These are phyloP conservation scores for Athripsodes cinereus DNA, from an alignment of 2,888 invertebrate genomes.

Conservation along the genomic window DNA sequence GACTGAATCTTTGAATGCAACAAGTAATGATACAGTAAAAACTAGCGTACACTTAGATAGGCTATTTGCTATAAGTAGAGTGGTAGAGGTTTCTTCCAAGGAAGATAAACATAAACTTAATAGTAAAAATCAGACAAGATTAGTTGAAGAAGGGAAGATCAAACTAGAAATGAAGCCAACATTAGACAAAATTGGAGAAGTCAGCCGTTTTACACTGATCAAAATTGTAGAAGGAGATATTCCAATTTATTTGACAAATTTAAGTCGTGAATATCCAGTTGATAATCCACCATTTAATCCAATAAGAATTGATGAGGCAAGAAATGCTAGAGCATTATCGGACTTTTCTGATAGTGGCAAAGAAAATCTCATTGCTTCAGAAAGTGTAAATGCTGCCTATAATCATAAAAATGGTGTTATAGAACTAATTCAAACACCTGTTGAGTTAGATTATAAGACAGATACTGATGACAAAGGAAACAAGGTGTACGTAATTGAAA, in stretches of 20 bases:
- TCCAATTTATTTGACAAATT: conserved; percentile 46
- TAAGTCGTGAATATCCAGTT: conserved; percentile 46
- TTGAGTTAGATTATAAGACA: conserved; percentile 9
- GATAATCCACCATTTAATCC: conserved; percentile 46
- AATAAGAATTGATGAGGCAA: conserved; percentile 47
- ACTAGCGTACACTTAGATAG: conserved; percentile 46
- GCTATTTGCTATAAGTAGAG: conserved; percentile 62
- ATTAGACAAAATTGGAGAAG: conserved; percentile 62
- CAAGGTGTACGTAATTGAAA: conserved; percentile 14
- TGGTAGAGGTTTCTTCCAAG: conserved; percentile 62
- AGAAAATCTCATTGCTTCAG: conserved; percentile 47
- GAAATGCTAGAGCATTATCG: conserved; percentile 44
- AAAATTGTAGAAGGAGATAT: conserved; percentile 60
- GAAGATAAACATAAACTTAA: conserved; percentile 54
- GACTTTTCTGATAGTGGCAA: conserved; percentile 40
- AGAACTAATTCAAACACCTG: conserved; percentile 17
- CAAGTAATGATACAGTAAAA: conserved; percentile 36
- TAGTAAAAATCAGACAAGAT: conserved; percentile 49
- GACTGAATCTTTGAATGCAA: conserved; percentile 31
- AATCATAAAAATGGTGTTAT: conserved; percentile 27
- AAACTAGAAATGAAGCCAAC: conserved; percentile 56
- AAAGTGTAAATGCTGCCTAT: conserved; percentile 48
- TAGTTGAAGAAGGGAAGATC: conserved; percentile 48
- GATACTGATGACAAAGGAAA: conserved; percentile 6
- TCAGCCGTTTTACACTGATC: conserved; percentile 61